Conservation (phyloP, 2,113 vertebrate species). For the Bostrychus sinensis region DNA sequence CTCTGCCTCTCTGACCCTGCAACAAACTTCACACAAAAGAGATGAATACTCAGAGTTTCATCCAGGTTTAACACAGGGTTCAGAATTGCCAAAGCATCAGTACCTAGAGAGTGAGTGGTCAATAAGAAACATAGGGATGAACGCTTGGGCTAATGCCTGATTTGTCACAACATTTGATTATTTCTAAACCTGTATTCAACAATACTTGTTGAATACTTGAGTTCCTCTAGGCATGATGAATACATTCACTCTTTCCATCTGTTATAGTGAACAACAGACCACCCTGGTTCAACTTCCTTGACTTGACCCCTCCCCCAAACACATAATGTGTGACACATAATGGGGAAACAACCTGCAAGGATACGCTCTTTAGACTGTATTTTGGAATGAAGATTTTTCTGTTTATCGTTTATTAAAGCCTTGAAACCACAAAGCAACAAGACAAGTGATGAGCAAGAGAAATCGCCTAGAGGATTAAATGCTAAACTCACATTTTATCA, state of each 20-base stretch:
- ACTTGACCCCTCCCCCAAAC: constrained; percentile 59
- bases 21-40: constrained; percentile 17
- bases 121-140: constrained; percentile 45
- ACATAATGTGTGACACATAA: constrained; percentile 31
- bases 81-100: constrained; percentile 33
- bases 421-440: not conserved
- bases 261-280: constrained; percentile 69
- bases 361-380: not conserved
- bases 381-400: not conserved
- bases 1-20: constrained; percentile 13
- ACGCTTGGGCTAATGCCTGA: constrained; percentile 9
- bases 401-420: not conserved
- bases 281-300: constrained; percentile 68
- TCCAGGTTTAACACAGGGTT: constrained; percentile 36
- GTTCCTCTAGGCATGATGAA: constrained; percentile 52
- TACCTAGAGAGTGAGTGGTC: constrained; percentile 16
- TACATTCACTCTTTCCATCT: constrained; percentile 73
- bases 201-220: not conserved
- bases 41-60: constrained; percentile 32
- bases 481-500: not conserved
- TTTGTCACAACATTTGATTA: too few species aligned
- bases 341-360: not conserved
- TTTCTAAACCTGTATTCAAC: not conserved
- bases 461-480: not conserved
- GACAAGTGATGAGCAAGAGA: not conserved